Evolutionary conservation across 1,140 invertebrate species (phyloP).

Genomic region (Drosophila sucinea): DNA sequence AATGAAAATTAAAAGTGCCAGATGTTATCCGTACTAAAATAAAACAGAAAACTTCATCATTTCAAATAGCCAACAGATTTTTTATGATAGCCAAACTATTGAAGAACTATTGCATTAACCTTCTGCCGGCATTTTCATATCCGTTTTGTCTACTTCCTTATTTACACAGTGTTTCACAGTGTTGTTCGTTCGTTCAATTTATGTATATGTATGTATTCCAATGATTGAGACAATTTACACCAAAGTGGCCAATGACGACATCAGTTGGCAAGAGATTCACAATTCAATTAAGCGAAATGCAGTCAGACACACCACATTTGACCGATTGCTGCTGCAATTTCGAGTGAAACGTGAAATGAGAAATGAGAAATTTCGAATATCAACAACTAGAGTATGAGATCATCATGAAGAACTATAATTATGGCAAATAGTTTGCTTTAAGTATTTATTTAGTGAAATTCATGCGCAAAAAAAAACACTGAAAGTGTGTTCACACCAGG

Average conservation of each 20-base stretch:
- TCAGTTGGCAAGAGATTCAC: slow-evolving; percentile 25
- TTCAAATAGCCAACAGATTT: no score
- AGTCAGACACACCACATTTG: slow-evolving; percentile 2
- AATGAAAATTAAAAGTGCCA: slow-evolving; percentile 2
- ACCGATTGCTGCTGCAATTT: not conserved
- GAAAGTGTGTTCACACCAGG: slow-evolving; percentile 5
- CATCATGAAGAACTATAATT: slow-evolving; percentile 6
- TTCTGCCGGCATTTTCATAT: not conserved
- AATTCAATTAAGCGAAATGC: slow-evolving; percentile 18
- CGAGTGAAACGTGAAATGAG: not conserved
- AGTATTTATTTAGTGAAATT: not conserved
- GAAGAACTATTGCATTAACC: slow-evolving; percentile 1
- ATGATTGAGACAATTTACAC: slow-evolving; percentile 21
- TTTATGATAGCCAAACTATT: no score
- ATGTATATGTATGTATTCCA: not conserved
- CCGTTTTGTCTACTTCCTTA: slow-evolving; percentile 10
- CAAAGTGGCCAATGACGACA: slow-evolving; percentile 57
- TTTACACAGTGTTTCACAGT: not conserved
- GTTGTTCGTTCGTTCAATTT: not conserved
- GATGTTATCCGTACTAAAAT: not conserved
- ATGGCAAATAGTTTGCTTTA: slow-evolving; percentile 7
- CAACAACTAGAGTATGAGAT: not conserved
- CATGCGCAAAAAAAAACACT: not conserved
- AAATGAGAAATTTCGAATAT: not conserved
- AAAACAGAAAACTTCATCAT: not conserved